Evolutionary conservation across 2,113 vertebrate species (phyloP).

Genomic region (Vireo altiloquus): DNA sequence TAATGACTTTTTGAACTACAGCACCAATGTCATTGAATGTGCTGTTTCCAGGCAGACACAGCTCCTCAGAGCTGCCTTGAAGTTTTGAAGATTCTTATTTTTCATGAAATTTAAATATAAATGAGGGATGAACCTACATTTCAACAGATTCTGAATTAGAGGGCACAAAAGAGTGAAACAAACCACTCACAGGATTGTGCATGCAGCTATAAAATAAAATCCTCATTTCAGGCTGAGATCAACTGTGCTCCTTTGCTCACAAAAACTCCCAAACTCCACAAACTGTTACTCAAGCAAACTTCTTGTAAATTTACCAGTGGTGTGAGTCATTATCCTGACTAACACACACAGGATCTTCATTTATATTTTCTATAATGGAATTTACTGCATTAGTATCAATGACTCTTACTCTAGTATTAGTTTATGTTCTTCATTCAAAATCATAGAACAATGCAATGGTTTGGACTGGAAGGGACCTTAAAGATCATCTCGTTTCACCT

Average conservation of each 20-base stretch:
- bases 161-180: neutral
- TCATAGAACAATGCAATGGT: neutral
- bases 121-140: neutral
- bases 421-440: neutral
- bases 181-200: neutral
- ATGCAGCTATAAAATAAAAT: neutral
- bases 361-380: neutral
- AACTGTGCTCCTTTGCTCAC: neutral
- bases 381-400: neutral
- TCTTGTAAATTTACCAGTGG: neutral
- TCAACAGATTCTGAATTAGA: neutral
- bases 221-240: neutral
- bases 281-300: neutral
- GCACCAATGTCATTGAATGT: neutral
- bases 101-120: conserved; percentile 4
- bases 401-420: neutral
- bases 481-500: neutral
- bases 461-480: neutral
- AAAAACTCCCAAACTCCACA: neutral
- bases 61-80: neutral
- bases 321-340: neutral
- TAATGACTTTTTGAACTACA: neutral
- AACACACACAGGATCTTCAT: neutral
- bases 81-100: neutral
- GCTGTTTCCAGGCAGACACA: neutral